These are phyloP conservation scores for Pycnonotus jocosus DNA, from an alignment of 2,113 vertebrate species.

Conservation along the genomic window DNA sequence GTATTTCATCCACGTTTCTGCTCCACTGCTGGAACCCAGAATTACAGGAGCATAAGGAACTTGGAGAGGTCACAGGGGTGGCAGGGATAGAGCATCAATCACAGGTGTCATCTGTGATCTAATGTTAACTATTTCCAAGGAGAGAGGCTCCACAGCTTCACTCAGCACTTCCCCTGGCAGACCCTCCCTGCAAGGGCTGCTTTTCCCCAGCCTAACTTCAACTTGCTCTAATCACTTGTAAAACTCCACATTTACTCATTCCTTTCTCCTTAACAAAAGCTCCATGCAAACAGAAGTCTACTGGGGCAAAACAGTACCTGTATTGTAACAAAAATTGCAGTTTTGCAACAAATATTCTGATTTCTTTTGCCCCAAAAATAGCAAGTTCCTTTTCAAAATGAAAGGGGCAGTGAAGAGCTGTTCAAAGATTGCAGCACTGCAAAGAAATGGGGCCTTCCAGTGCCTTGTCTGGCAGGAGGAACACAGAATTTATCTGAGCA, in stretches of 20 bases:
- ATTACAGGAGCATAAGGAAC: background rate
- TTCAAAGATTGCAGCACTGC: background rate
- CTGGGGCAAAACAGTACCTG: background rate
- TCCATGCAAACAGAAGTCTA: fast-evolving
- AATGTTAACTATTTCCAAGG: background rate
- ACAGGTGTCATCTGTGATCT: background rate
- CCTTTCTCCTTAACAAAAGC: background rate
- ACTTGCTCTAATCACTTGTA: background rate
- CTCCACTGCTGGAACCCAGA: background rate
- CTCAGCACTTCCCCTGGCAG: background rate
- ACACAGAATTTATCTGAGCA: background rate
- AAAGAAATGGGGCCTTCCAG: background rate
- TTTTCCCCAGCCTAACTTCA: background rate
- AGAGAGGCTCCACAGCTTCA: background rate
- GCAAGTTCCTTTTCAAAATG: background rate
- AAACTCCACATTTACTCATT: background rate
- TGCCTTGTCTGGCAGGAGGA: background rate
- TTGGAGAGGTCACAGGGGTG: background rate
- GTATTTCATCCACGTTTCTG: background rate
- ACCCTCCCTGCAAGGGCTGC: background rate
- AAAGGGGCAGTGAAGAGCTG: background rate
- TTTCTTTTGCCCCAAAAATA: background rate
- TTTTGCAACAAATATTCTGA: background rate
- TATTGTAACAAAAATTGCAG: background rate
- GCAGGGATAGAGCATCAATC: background rate